These are phyloP conservation scores for Phasianus colchicus DNA, from an alignment of 2,113 vertebrate species.

Conservation along the genomic window DNA sequence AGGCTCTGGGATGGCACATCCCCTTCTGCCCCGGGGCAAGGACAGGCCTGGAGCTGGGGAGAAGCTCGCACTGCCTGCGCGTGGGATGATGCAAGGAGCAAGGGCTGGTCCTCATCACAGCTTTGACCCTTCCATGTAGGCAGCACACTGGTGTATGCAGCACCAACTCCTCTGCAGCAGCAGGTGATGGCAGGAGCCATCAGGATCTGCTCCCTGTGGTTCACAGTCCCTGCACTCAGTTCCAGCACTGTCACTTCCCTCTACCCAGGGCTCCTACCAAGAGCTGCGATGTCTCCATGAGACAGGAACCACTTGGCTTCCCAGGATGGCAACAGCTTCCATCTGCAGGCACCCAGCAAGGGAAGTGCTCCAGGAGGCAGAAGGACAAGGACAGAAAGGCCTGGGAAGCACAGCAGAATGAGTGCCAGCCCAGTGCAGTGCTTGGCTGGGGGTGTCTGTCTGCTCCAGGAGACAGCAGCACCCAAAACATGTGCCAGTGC, in stretches of 20 bases:
- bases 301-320: neutral
- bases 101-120: neutral
- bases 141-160: neutral
- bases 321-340: neutral
- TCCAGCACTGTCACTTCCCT: neutral
- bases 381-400: neutral
- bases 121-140: neutral
- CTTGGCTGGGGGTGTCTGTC: neutral
- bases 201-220: neutral
- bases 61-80: neutral
- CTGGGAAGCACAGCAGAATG: neutral
- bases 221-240: neutral
- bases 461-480: neutral
- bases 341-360: neutral
- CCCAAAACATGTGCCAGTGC: neutral
- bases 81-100: constrained; percentile 3
- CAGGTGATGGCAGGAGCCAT: neutral
- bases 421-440: neutral
- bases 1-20: rapidly evolving
- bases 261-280: neutral
- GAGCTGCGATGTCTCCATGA: rapidly evolving
- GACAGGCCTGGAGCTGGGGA: neutral
- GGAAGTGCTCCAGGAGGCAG: neutral
- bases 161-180: neutral
- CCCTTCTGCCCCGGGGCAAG: neutral